Evolutionary conservation across 2,797 vertebrate species (phyloP), one percentile per base, ranked within the genome.

Genomic region (Amniataba percoides): DNA sequence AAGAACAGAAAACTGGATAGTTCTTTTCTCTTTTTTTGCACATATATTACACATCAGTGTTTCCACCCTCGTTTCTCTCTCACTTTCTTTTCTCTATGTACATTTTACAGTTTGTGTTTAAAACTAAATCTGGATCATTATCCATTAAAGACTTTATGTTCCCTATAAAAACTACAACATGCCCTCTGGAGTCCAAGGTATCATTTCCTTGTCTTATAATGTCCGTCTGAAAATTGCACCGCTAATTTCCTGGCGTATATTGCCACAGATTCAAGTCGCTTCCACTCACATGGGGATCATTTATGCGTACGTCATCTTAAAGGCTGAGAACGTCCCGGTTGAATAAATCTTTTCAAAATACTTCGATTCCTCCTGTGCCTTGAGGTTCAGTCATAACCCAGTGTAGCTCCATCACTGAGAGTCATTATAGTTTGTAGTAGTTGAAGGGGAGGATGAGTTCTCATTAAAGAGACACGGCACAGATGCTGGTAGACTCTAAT

Each of bases 131-230:
- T 60, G 57, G 55, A 82, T 88, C 31, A 23, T 85, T 89, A 86
- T 80, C 67, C 74, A 86, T 88, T 90, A 80, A 84, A 86, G 76
- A 79, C 84, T 84, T 93, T 84, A 93, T 92, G 83, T 70, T 83
- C 45, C 27, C 77, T 70, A 81, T 90, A 91, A 94, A 93, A 87
- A 53, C 77, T 53, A 52, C 73, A 64, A 52, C 52, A 84, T 74
- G 72, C 63, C 89, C 75, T 85, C 69, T 68, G 76, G 82, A 76
- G 83, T 60, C 53, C 74, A 39, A 69, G 45, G 58, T 65, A 88
- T 84, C 56, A 81, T 93, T 90, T 89, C 85, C 86, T 63, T 49
- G 53, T 76, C 74, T 62, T 78, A 31, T 88, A 82, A 86, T 80
- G 83, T 86, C 71, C 27, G 65, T 74, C 74, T 68, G 73, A 65